Conservation (phyloP, 2,113 vertebrate species). For the Acanthisitta chloris region DNA sequence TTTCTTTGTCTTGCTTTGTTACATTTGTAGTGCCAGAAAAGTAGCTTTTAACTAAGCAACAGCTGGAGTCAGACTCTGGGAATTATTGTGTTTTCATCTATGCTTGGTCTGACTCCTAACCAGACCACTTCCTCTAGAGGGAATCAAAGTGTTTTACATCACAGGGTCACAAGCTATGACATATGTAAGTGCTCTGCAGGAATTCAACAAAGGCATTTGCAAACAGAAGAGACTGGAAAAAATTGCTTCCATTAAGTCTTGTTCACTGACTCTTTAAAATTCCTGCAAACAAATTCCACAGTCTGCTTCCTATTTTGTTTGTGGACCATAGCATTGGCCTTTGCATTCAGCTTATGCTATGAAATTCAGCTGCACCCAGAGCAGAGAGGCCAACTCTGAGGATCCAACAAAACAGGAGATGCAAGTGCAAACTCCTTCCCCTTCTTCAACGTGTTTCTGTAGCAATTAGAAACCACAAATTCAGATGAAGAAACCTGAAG, state of each 20-base stretch:
- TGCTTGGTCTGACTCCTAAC: neutral
- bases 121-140: neutral
- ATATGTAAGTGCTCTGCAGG: neutral
- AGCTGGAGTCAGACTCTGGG: conserved; percentile 26
- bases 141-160: conserved; percentile 30
- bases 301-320: neutral
- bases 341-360: neutral
- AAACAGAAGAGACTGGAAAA: neutral
- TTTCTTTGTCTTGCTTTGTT: conserved; percentile 1
- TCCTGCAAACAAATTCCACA: neutral
- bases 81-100: neutral
- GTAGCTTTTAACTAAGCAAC: conserved; percentile 27
- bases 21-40: neutral
- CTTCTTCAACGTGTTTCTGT: neutral
- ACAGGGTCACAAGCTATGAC: conserved; percentile 2
- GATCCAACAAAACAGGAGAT: neutral
- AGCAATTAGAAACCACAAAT: neutral
- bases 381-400: neutral
- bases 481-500: neutral
- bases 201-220: neutral
- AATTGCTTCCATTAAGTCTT: neutral
- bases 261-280: neutral
- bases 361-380: neutral
- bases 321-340: neutral
- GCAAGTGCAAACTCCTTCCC: neutral